Evolutionary conservation across 2,888 invertebrate species (phyloP).

Genomic region (Cordilura impudica): DNA sequence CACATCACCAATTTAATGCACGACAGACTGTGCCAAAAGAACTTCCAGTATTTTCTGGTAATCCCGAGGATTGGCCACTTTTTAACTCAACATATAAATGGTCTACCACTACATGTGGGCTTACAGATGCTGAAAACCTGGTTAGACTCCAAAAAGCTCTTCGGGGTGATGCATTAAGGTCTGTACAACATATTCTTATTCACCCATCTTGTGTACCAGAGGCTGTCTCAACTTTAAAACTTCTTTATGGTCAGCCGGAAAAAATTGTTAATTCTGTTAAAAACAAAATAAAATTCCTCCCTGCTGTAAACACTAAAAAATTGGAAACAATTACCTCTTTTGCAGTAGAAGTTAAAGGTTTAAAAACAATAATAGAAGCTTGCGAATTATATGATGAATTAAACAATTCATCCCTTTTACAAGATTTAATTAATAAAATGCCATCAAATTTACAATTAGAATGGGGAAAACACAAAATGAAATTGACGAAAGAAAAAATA

Average conservation of each 20-base stretch:
- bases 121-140: conserved; percentile 41
- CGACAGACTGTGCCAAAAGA: conserved; percentile 30
- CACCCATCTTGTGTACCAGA: conserved; percentile 33
- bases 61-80: conserved; percentile 33
- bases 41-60: conserved; percentile 27
- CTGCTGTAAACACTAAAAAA: conserved; percentile 14
- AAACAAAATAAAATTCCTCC: conserved; percentile 24
- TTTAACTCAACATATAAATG: conserved; percentile 36
- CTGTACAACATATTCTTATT: conserved; percentile 30
- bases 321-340: conserved; percentile 22
- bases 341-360: conserved; percentile 15
- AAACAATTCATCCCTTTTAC: conserved; percentile 34
- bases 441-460: conserved; percentile 16
- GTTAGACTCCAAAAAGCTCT: conserved; percentile 31
- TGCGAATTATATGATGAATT: conserved; percentile 15
- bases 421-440: conserved; percentile 26
- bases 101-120: conserved; percentile 41
- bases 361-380: conserved; percentile 17
- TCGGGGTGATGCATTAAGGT: not conserved
- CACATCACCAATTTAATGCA: conserved; percentile 2
- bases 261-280: conserved; percentile 5
- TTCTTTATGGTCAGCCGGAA: not conserved
- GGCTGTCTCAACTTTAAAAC: conserved; percentile 17
- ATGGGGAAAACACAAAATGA: conserved; percentile 15
- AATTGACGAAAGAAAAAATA: conserved; percentile 17